A percentile compares a stretch with the other conserved stretches of the same genome.
These are phyloP conservation scores for Laspeyria flexula DNA, from an alignment of 2,888 invertebrate species.

Conservation along the genomic window DNA sequence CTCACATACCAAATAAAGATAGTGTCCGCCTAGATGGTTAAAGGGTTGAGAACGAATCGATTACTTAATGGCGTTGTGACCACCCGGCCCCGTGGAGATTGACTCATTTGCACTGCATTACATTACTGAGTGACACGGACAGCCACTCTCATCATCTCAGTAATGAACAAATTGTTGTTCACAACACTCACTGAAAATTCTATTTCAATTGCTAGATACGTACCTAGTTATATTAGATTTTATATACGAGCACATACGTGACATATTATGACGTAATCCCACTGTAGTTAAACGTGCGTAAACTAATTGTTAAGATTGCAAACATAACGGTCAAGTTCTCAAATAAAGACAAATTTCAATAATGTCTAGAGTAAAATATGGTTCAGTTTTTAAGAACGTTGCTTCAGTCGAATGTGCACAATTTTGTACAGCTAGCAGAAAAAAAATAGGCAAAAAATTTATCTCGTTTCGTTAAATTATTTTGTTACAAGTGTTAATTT, in stretches of 20 bases:
- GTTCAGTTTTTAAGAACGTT: too few relatives aligned
- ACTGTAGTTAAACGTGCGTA: too few relatives aligned
- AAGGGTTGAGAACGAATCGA: slow-evolving; percentile 74
- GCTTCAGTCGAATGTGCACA: too few relatives aligned
- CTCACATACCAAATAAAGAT: slow-evolving; percentile 54
- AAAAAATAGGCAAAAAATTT: too few relatives aligned
- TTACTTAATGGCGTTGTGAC: slow-evolving; percentile 81
- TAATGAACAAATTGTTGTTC: slow-evolving; percentile 73
- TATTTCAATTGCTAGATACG: slow-evolving; percentile 46
- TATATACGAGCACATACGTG: slow-evolving; percentile 17
- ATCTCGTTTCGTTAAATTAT: too few relatives aligned
- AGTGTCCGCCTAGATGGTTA: slow-evolving; percentile 51
- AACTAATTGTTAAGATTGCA: too few relatives aligned
- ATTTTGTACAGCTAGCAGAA: too few relatives aligned
- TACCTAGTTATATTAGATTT: slow-evolving; percentile 31
- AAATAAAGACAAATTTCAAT: too few relatives aligned
- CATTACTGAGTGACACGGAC: slow-evolving; percentile 82
- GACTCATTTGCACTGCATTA: slow-evolving; percentile 86
- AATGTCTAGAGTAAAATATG: too few relatives aligned
- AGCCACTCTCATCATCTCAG: slow-evolving; percentile 82
- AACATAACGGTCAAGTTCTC: too few relatives aligned
- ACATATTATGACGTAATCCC: too few relatives aligned
- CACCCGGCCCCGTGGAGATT: slow-evolving; percentile 79
- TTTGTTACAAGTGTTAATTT: too few relatives aligned
- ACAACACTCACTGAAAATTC: slow-evolving; percentile 52